Evolutionary conservation across 2,113 vertebrate genomes (phyloP).

Genomic region (Larimichthys crocea): DNA sequence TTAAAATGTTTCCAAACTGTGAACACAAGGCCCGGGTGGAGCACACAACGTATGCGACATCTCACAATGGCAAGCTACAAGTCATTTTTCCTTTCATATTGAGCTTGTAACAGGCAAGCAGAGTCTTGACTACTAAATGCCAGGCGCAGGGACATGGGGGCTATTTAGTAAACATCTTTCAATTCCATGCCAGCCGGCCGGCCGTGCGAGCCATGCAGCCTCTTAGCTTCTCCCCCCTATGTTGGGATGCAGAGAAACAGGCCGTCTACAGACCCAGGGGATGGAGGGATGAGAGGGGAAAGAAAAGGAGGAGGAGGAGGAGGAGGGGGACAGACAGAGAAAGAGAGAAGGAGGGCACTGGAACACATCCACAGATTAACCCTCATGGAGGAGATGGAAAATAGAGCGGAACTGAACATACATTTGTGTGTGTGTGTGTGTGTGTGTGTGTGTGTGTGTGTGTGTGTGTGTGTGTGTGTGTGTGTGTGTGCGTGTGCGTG

Average conservation of each 20-base stretch:
- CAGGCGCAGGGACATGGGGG: slow-evolving; percentile 73
- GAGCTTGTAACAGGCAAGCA: slow-evolving; percentile 56
- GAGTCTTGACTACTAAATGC: slow-evolving; percentile 75
- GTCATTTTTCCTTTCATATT: slow-evolving; percentile 47
- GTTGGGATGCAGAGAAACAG: slow-evolving; percentile 73
- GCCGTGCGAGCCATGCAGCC: slow-evolving; percentile 58
- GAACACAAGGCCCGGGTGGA: background rate
- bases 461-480: slow-evolving; percentile 17
- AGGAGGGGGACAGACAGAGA: slow-evolving; percentile 36
- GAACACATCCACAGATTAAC: slow-evolving; percentile 82
- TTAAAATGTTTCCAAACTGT: slow-evolving; percentile 53
- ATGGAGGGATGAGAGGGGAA: slow-evolving; percentile 69
- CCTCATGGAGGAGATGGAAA: slow-evolving; percentile 79
- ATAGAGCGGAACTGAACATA: slow-evolving; percentile 76
- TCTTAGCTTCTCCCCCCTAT: slow-evolving; percentile 53
- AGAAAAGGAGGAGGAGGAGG: slow-evolving; percentile 45
- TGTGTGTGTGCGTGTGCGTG: too few relatives aligned
- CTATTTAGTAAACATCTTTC: slow-evolving; percentile 79
- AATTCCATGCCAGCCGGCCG: slow-evolving; percentile 65
- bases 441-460: slow-evolving; percentile 9
- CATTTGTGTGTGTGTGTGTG: slow-evolving; percentile 38
- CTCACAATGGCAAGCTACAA: slow-evolving; percentile 38
- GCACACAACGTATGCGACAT: background rate
- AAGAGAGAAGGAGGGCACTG: slow-evolving; percentile 75
- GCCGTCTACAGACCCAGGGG: slow-evolving; percentile 68